A percentile compares a stretch with the other conserved stretches of the same genome.
These are phyloP conservation scores for Sclerurus mexicanus DNA, from an alignment of 2,113 vertebrate genomes.

Conservation along the genomic window DNA sequence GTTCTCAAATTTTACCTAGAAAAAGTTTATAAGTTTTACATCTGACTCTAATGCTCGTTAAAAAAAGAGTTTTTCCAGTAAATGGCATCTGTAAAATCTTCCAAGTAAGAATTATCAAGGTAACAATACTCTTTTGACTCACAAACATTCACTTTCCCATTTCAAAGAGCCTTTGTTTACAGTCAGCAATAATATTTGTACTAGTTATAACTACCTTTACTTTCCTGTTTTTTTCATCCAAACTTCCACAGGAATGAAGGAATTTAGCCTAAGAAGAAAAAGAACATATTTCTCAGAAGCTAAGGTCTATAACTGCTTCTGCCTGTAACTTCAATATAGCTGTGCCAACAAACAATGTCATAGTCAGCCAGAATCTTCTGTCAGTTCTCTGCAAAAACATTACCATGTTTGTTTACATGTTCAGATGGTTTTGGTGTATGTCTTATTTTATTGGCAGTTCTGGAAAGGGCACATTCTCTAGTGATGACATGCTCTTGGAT, in stretches of 20 bases:
- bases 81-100: neutral
- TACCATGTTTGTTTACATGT: neutral
- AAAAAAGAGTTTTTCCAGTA: neutral
- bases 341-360: neutral
- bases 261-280: neutral
- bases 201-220: neutral
- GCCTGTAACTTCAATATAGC: neutral
- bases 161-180: neutral
- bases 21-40: neutral
- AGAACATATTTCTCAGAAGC: neutral
- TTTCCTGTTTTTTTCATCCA: neutral
- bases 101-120: neutral
- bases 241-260: neutral
- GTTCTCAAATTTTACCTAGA: neutral
- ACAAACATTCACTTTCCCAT: neutral
- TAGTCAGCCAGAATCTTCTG: neutral
- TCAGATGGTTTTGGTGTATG: neutral
- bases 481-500: neutral
- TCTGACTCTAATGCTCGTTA: neutral
- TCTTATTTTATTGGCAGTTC: neutral
- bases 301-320: neutral
- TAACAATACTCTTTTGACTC: neutral
- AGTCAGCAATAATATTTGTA: neutral
- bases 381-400: neutral
- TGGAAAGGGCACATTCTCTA: slow-evolving; percentile 21